Base-by-base conservation (phyloP, 2,888 invertebrate species). In the Spisula subtruncata region DNA sequence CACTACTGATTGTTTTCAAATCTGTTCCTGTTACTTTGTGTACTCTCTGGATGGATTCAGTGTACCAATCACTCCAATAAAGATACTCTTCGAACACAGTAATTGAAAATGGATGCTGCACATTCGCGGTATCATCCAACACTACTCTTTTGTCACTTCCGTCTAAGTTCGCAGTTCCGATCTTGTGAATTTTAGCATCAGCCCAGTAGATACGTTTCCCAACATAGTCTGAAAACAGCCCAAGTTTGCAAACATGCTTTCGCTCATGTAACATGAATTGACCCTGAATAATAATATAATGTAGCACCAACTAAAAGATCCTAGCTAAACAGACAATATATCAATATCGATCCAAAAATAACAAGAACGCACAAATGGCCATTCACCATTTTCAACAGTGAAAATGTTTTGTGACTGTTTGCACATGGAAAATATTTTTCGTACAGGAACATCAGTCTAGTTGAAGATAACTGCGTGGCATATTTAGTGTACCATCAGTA, bases 11-110 rank as follows among this genome's bases (percentile, higher is more conserved):
- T 25, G 98, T 97, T 93, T 98, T 97, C 0, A 98, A 97, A 95
- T 98, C 98, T 94, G 98, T 98, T 18, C 99, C 99, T 93, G 98
- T 98, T 96, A 99, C 99, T 97, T 99, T 99, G 97, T 99, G 98
- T 5, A 99, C 98, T 95, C 98, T 98, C 97, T 98, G 98, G 89
- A 99, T 98, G 0, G 99, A 98, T 92, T 98, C 98, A 95, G 98
- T 98, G 96, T 98, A 98, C 99, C 99, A 99, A 97, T 99, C 99
- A 20, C 99, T 98, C 99, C 99, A 99, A 97, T 99, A 99, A 51
- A 99, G 98, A 97, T 98, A 98, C 97, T 99, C 99, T 97, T 99
- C 99, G 97, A 99, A 99, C 2, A 99, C 99, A 87, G 99, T 98
- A 95, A 99, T 98, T 82, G 99, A 99, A 97, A 99, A 99, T 0